A percentile compares a stretch with the other conserved stretches of the same genome.
These are phyloP conservation scores for Puffinus mauretanicus DNA, from an alignment of 2,113 vertebrate genomes.

Conservation along the genomic window DNA sequence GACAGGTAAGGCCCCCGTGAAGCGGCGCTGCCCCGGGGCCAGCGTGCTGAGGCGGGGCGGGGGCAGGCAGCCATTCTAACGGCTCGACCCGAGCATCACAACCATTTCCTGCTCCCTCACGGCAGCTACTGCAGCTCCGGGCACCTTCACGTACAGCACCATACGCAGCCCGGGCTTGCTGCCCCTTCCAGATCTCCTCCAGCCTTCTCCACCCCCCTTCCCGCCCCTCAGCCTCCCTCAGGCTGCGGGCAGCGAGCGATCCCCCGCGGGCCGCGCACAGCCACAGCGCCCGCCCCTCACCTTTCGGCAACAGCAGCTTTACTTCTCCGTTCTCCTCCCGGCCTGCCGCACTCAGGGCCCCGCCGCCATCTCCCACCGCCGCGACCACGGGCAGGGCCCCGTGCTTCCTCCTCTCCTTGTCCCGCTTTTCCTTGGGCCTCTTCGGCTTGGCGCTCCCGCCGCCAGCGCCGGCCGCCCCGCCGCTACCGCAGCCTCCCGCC, in stretches of 20 bases:
- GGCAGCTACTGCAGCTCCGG: background rate
- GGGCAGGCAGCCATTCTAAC: background rate
- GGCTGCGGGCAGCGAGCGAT: background rate
- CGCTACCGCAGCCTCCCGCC: background rate
- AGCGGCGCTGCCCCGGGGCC: background rate
- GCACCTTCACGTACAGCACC: background rate
- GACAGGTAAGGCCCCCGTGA: background rate
- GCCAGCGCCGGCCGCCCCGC: background rate
- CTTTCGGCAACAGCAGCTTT: conserved; percentile 82
- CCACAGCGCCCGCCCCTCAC: conserved; percentile 53
- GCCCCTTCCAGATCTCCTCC: background rate
- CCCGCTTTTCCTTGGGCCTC: conserved; percentile 83
- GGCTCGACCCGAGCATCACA: background rate
- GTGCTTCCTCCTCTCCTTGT: conserved; percentile 79
- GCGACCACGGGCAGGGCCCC: conserved; percentile 62
- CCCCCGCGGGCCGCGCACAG: background rate
- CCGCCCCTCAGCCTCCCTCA: too few species aligned
- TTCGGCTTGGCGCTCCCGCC: conserved; percentile 73
- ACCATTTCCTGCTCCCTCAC: background rate
- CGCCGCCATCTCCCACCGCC: conserved; percentile 51
- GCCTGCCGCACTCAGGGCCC: conserved; percentile 65
- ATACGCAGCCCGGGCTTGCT: background rate
- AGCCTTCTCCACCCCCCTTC: background rate
- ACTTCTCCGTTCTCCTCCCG: conserved; percentile 89
- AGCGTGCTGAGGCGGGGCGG: background rate